Evolutionary conservation across 2,113 vertebrate species (phyloP).

Genomic region (Jacana jacana): DNA sequence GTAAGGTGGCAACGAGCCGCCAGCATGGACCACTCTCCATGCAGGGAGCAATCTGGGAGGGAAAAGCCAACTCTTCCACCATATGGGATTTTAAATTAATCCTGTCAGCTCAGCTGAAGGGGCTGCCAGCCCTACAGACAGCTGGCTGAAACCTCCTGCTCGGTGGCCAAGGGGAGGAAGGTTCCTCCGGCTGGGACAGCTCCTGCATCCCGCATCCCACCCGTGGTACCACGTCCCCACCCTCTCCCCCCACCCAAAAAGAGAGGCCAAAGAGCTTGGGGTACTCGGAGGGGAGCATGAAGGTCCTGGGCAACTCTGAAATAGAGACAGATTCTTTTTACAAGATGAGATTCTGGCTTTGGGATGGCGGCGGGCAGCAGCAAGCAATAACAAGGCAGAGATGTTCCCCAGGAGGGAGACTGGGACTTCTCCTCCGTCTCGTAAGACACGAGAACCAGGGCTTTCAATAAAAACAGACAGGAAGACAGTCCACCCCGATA

Average conservation of each 20-base stretch:
- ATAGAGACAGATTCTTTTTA: background rate
- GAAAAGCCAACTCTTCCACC: background rate
- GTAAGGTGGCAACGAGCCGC: background rate
- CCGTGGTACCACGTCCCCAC: rapidly evolving
- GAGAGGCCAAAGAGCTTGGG: rapidly evolving
- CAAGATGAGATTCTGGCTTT: background rate
- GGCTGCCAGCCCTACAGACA: background rate
- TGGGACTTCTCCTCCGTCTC: background rate
- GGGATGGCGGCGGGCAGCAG: background rate
- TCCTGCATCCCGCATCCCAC: background rate
- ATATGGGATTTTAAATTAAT: constrained; percentile 47
- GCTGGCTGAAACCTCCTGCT: background rate
- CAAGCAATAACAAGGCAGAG: background rate
- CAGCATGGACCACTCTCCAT: rapidly evolving
- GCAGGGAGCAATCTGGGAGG: background rate
- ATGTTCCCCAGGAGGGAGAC: background rate
- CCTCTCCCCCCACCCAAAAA: rapidly evolving
- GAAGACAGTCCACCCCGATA: background rate
- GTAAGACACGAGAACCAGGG: background rate
- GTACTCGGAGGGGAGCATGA: rapidly evolving
- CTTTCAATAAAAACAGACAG: background rate
- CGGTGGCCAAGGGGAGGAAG: background rate
- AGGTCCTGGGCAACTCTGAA: background rate
- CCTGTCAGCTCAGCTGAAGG: constrained; percentile 20
- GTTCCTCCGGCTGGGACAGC: background rate